Percentiles rank a stretch among this genome's conserved stretches.
phyloP scores from a whole-genome alignment of 2,797 vertebrate genomes.

The Kryptolebias ocellatus region DNA sequence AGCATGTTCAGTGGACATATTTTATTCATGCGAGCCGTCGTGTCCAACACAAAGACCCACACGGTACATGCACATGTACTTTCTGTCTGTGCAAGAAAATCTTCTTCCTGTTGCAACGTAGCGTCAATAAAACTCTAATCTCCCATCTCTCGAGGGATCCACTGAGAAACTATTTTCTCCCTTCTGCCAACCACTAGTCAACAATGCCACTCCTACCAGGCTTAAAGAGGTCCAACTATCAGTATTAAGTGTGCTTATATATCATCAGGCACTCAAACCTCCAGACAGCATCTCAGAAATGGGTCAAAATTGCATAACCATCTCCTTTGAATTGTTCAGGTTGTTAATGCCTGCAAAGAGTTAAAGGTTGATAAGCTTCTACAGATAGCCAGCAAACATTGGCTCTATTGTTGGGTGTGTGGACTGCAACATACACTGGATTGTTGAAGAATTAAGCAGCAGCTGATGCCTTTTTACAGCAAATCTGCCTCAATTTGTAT shows the following conservation, averaged over 20 bases:
- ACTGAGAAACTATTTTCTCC: slow-evolving; percentile 57
- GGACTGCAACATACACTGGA: slow-evolving; percentile 4
- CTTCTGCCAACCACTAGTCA: slow-evolving; percentile 43
- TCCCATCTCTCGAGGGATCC: slow-evolving; percentile 57
- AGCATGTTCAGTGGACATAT: slow-evolving; percentile 58
- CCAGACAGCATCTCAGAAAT: slow-evolving; percentile 33
- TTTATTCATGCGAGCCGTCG: slow-evolving; percentile 66
- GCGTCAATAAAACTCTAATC: slow-evolving; percentile 56
- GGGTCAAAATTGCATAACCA: slow-evolving; percentile 54
- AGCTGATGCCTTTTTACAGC: slow-evolving; percentile 33
- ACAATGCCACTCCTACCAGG: slow-evolving; percentile 37
- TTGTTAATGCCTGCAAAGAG: slow-evolving; percentile 39
- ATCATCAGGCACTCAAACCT: slow-evolving; percentile 52
- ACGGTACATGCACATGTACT: slow-evolving; percentile 38
- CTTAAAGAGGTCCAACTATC: slow-evolving; percentile 34
- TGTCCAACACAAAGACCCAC: slow-evolving; percentile 56
- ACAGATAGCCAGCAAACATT: slow-evolving; percentile 11
- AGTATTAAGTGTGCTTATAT: slow-evolving; percentile 51
- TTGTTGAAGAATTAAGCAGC: slow-evolving; percentile 35
- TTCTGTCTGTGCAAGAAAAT: slow-evolving; percentile 43
- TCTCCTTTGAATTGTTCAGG: slow-evolving; percentile 38
- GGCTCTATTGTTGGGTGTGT: not conserved
- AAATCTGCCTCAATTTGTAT: slow-evolving; percentile 19
- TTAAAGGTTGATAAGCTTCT: slow-evolving; percentile 12
- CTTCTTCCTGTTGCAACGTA: slow-evolving; percentile 51